Evolutionary conservation across 2,113 vertebrate species (phyloP).

Genomic region (Callorhinus ursinus): DNA sequence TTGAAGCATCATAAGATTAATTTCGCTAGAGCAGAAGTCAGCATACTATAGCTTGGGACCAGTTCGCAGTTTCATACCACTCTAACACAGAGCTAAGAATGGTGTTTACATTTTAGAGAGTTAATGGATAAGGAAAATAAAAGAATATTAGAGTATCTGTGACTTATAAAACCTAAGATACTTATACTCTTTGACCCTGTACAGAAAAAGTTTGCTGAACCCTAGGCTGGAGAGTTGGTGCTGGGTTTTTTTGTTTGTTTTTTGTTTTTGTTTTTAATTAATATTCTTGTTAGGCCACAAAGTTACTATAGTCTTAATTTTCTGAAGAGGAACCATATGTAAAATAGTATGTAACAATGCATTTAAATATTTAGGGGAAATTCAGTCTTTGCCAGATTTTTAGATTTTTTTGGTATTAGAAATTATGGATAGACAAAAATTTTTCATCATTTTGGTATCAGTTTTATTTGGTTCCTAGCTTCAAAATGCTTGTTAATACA

Average conservation of each 20-base stretch:
- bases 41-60: background rate
- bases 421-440: background rate
- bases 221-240: background rate
- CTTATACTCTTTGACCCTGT: background rate
- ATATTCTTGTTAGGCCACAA: background rate
- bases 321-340: background rate
- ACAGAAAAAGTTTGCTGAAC: background rate
- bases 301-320: background rate
- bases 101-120: background rate
- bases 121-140: background rate
- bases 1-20: conserved; percentile 47
- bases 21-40: background rate
- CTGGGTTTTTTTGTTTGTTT: background rate
- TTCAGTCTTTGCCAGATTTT: background rate
- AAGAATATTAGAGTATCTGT: background rate
- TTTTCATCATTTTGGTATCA: conserved; percentile 5
- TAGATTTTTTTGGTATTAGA: background rate
- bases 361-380: background rate
- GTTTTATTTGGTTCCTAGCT: conserved; percentile 44
- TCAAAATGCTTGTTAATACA: conserved; percentile 22
- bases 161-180: background rate
- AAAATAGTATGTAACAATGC: background rate
- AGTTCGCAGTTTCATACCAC: background rate
- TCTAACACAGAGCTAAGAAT: background rate
- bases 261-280: background rate